Conservation (phyloP, 92 coral and sea anemone species). For the Hydrozoanthus gracilis region DNA sequence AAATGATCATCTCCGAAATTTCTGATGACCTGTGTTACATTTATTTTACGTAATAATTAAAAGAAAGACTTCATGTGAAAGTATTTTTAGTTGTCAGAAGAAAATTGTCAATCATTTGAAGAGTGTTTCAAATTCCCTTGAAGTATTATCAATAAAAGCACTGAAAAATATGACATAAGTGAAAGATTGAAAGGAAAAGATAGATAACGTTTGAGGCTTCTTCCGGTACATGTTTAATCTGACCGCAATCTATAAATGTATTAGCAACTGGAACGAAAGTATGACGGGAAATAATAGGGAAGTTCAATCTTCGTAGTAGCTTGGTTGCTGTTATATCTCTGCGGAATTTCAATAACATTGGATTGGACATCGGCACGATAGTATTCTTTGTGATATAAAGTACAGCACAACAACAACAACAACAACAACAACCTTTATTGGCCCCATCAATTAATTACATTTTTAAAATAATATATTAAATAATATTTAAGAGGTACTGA, state of each 20-base stretch:
- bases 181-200: too few relatives aligned
- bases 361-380: conserved; percentile 31
- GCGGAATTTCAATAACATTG: conserved; percentile 42
- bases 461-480: conserved; percentile 2
- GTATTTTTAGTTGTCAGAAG: background rate
- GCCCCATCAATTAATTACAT: conserved; percentile 1
- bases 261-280: conserved; percentile 26
- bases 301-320: conserved; percentile 1
- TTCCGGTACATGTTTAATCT: background rate
- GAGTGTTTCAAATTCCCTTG: background rate
- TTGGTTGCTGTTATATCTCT: conserved; percentile 19
- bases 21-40: background rate
- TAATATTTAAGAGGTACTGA: conserved; percentile 11
- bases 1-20: conserved; percentile 1
- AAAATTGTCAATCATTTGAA: conserved; percentile 5
- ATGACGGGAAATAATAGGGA: conserved; percentile 38
- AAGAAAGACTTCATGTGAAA: background rate
- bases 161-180: conserved; percentile 19
- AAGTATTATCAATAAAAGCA: conserved; percentile 17
- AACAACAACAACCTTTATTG: too few relatives aligned
- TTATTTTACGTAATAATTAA: background rate
- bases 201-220: background rate
- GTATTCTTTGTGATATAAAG: background rate
- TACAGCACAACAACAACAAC: background rate
- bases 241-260: background rate